These are phyloP conservation scores for Cotesia glomerata DNA, from an alignment of 1,140 invertebrate species.

Conservation along the genomic window DNA sequence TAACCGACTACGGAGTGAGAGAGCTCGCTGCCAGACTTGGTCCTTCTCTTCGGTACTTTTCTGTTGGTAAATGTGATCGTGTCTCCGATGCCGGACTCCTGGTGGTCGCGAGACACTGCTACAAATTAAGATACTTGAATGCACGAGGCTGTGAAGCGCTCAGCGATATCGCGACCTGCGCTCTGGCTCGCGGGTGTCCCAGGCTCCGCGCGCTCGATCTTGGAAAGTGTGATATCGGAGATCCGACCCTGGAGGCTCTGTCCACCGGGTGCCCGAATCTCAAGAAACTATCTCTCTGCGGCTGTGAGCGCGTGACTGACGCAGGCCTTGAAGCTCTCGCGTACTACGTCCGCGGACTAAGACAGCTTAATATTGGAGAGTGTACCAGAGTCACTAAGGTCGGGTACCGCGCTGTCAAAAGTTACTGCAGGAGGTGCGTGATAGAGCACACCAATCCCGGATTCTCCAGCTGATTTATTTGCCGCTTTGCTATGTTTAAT, in stretches of 20 bases:
- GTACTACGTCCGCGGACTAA: constrained; percentile 84
- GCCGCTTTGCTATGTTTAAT: constrained; percentile 6
- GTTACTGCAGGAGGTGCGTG: constrained; percentile 87
- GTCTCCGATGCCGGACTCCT: constrained; percentile 84
- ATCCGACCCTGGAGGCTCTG: constrained; percentile 81
- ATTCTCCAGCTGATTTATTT: constrained; percentile 68
- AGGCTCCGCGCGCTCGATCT: constrained; percentile 84
- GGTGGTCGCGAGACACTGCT: constrained; percentile 86
- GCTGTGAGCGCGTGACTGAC: constrained; percentile 88
- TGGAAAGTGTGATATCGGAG: constrained; percentile 91
- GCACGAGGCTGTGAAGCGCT: constrained; percentile 90
- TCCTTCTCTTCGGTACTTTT: constrained; percentile 81
- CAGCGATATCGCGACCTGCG: constrained; percentile 86
- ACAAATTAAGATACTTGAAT: constrained; percentile 89
- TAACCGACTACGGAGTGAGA: constrained; percentile 91
- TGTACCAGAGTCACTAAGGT: constrained; percentile 81
- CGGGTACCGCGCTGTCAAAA: constrained; percentile 88
- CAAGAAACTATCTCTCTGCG: constrained; percentile 86
- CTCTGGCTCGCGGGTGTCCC: constrained; percentile 82
- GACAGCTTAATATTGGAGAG: constrained; percentile 91
- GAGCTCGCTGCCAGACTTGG: constrained; percentile 85
- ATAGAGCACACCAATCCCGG: constrained; percentile 95
- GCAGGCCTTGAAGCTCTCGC: constrained; percentile 85
- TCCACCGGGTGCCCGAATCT: constrained; percentile 89
- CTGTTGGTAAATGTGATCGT: constrained; percentile 88